Evolutionary conservation across 2,888 invertebrate genomes (phyloP), one percentile per base, ranked within the genome.

Genomic region (Orthonevra nobilis): DNA sequence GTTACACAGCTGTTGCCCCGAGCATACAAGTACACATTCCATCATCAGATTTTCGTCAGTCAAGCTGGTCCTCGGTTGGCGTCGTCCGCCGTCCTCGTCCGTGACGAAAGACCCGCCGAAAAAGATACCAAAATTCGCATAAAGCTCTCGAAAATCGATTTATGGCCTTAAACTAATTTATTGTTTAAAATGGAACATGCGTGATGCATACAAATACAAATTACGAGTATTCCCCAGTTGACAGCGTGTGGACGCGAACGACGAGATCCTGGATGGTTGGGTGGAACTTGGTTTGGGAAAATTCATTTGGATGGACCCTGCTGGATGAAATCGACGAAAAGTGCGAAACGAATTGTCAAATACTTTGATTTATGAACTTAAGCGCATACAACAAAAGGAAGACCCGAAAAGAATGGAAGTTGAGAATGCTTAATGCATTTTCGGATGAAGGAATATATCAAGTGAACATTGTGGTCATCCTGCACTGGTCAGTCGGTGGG

Each of bases 291-390:
- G n/a, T n/a, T n/a, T n/a, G 19, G 52, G 23, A 50, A 30, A 50
- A 46, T 30, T 17, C 30, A 58, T 42, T 42, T 63, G 30, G 61
- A 54, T 50, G 58, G 44, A 44, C 75, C 50, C 15, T n/a, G n/a
- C n/a, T 15, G 32, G 32, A 20, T 20, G 52, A 12, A 23, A n/a
- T 3, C 17, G 19, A 12, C 42, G 14, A 26, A 64, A 54, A 77
- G 77, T 72, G 64, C 64, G 46, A 66, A 66, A 40, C 72, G 56
- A 72, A 60, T 72, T 77, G 77, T 77, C 77, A 52, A 64, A 72
- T 52, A 32, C 77, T 60, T 60, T 77, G 77, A 77, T 72, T 77
- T 77, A 77, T 70, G 48, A 52, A 77, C 75, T 52, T 50, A 36
- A 64, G 20, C 32, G 63, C 34, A 56, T 36, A 26, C 12, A 19